Evolutionary conservation across 1,140 invertebrate species (phyloP), one percentile per base, ranked within the genome.

Genomic region (Leptonema lineaticorne): DNA sequence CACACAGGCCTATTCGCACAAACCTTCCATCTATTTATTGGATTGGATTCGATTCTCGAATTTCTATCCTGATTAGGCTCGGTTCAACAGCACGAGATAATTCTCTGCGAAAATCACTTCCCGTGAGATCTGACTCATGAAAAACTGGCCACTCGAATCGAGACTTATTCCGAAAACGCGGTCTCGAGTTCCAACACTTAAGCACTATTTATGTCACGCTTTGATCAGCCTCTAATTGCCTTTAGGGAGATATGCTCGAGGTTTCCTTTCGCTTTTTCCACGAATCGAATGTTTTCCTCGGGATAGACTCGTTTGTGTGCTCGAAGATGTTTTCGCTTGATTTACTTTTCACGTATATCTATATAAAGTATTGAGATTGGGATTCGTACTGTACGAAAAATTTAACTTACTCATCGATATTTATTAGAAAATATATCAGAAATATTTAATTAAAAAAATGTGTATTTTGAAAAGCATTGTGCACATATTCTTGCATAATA

Each of bases 181-280:
- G 37, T 41, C 37, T 22, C 50, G 50, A 20, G 50, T 24, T 53
- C 50, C 20, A 22, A 53, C 27, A 14, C 50, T 53, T 53, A 53
- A 53, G 50, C 50, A 26, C 50, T 53, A 53, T 53, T 53, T 53
- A 53, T 53, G 50, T 53, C 50, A 53, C 50, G 22, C 50, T 53
- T 53, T 53, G 50, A 53, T 53, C 50, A 53, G 50, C 50, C 9
- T 53, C 50, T 53, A 53, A 53, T 53, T 53, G 50, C 50, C 50
- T 11, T 4, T 7, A 11, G 50, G 50, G 50, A 53, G 22, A 53
- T 8, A 53, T 53, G 27, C 50, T 53, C 27, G 50, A 20, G 50
- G 50, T 26, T 53, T 4, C 18, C 50, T 53, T 53, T 53, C n/a
- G 50, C 5, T 24, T 20, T 20, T 48, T 20, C 46, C 7, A 26